Conservation (phyloP, 2,888 invertebrate genomes). For the Nymphalis urticae region DNA sequence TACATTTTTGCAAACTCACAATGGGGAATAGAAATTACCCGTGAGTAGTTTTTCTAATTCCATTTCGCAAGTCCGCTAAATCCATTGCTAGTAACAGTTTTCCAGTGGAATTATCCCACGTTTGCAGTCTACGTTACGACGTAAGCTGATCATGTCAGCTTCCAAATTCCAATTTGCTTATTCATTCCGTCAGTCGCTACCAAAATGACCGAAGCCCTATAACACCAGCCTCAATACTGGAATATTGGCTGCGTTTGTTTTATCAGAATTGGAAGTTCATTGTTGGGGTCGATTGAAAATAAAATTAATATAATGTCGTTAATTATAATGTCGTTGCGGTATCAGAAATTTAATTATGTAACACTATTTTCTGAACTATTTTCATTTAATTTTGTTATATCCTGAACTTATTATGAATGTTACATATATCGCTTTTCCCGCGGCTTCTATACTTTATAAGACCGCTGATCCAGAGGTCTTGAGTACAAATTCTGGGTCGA, state of each 20-base stretch:
- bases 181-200: constrained; percentile 35
- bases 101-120: constrained; percentile 23
- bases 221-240: constrained; percentile 1
- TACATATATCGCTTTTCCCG: too few species aligned
- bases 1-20: background rate
- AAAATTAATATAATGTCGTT: too few species aligned
- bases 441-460: too few species aligned
- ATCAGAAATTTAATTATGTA: background rate
- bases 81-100: constrained; percentile 17
- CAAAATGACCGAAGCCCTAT: constrained; percentile 12
- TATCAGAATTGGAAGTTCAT: background rate
- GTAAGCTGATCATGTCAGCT: constrained; percentile 33
- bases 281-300: background rate
- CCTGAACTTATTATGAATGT: too few species aligned
- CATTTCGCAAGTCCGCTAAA: constrained; percentile 8
- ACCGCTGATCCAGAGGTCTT: too few species aligned
- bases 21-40: background rate
- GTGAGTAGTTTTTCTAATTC: background rate
- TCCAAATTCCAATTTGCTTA: constrained; percentile 39
- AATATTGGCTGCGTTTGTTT: constrained; percentile 15
- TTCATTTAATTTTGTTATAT: too few species aligned
- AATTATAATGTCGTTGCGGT: too few species aligned
- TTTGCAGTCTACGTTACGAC: constrained; percentile 21
- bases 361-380: too few species aligned
- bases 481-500: too few species aligned